These are phyloP conservation scores for Drosophila basisetae DNA, from an alignment of 2,888 invertebrate species.

Conservation along the genomic window DNA sequence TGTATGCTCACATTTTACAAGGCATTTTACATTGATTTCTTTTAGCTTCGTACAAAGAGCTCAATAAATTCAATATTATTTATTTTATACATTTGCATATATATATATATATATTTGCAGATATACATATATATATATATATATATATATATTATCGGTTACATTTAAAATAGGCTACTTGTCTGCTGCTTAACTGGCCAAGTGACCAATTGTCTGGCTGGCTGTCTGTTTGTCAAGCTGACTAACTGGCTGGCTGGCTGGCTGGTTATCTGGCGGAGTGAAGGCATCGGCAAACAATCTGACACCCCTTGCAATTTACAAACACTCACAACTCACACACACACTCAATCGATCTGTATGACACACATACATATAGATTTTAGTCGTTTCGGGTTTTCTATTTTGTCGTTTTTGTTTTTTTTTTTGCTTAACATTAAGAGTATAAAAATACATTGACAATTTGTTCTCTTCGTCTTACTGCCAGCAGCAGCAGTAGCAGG, in stretches of 20 bases:
- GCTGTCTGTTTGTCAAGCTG: conserved; percentile 2
- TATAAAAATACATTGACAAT: conserved; percentile 71
- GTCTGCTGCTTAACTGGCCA: conserved; percentile 31
- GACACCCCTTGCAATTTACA: conserved; percentile 15
- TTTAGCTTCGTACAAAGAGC: conserved; percentile 1
- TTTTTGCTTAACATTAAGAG: conserved; percentile 67
- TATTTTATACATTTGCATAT: conserved; percentile 16
- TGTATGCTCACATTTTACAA: conserved; percentile 7
- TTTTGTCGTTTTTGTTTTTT: neutral
- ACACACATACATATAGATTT: conserved; percentile 23
- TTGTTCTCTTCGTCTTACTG: conserved; percentile 31
- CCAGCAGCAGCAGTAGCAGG: conserved; percentile 28
- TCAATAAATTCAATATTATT: conserved; percentile 28
- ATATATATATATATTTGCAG: too few relatives aligned
- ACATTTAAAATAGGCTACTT: conserved; percentile 35
- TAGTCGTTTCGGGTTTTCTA: conserved; percentile 36
- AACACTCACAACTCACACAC: conserved; percentile 17
- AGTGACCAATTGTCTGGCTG: conserved; percentile 18
- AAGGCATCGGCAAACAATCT: conserved; percentile 28
- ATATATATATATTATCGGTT: conserved; percentile 6
- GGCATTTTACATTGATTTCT: conserved; percentile 18
- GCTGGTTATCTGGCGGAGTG: conserved; percentile 25
- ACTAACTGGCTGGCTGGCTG: conserved; percentile 6
- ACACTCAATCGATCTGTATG: conserved; percentile 17
- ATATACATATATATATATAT: neutral